A percentile compares a stretch with the other conserved stretches of the same genome.
These are phyloP conservation scores for Drosophila cardini DNA, from an alignment of 1,140 invertebrate species.

Conservation along the genomic window DNA sequence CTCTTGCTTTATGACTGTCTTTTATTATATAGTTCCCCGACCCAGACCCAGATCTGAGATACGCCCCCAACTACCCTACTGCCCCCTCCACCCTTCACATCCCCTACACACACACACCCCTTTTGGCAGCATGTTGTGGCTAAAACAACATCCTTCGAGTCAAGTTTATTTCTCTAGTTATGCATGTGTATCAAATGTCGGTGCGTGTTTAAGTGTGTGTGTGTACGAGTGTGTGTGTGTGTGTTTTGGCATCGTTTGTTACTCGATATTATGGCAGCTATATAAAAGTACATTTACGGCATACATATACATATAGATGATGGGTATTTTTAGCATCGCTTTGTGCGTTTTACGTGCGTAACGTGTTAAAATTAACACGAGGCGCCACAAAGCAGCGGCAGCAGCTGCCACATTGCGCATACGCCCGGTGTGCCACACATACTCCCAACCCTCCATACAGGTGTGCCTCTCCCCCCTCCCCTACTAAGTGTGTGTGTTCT, in stretches of 20 bases:
- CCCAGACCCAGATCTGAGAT: constrained; percentile 24
- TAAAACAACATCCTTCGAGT: constrained; percentile 25
- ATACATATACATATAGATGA: constrained; percentile 43
- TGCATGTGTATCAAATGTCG: constrained; percentile 40
- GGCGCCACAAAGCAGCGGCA: constrained; percentile 19
- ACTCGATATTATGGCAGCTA: constrained; percentile 79
- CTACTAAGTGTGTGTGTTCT: constrained; percentile 11
- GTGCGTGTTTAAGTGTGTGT: constrained; percentile 27
- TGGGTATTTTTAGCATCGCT: constrained; percentile 76
- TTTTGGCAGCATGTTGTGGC: neutral
- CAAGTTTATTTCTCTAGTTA: constrained; percentile 37
- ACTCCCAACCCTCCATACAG: neutral
- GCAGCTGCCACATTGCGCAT: constrained; percentile 64
- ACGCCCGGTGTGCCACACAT: constrained; percentile 36
- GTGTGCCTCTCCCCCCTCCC: neutral
- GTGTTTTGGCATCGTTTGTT: constrained; percentile 58
- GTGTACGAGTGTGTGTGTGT: constrained; percentile 27
- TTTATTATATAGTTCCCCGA: constrained; percentile 69
- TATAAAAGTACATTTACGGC: constrained; percentile 69
- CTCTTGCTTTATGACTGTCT: constrained; percentile 71
- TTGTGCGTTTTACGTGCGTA: constrained; percentile 69
- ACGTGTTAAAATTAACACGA: constrained; percentile 80
- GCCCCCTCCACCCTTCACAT: neutral
- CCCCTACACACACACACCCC: neutral
- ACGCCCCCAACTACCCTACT: neutral